Evolutionary conservation across 2,113 vertebrate species (phyloP).

Genomic region (Phrynocephalus versicolor): DNA sequence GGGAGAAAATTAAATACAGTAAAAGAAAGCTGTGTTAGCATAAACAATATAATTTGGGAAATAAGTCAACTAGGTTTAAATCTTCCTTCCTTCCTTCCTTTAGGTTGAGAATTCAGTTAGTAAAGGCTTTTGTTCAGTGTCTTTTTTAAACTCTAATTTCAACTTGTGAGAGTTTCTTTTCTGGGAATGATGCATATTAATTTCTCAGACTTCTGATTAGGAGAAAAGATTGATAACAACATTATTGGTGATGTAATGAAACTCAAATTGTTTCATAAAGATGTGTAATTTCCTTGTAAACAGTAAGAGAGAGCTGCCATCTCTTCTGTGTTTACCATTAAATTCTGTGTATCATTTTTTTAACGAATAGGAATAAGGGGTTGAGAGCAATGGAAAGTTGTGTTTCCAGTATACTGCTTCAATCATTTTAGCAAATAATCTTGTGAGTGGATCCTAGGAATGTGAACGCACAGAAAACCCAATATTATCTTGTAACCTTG

Average conservation of each 20-base stretch:
- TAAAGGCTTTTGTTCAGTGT: accelerated
- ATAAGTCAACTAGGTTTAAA: neutral
- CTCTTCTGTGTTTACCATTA: slow-evolving; percentile 29
- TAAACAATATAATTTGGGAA: slow-evolving; percentile 16
- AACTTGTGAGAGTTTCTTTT: slow-evolving; percentile 3
- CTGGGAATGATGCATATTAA: slow-evolving; percentile 12
- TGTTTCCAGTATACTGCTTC: neutral
- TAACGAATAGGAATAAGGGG: slow-evolving; percentile 15
- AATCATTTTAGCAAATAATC: slow-evolving; percentile 27
- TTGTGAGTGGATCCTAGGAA: neutral
- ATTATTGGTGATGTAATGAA: slow-evolving; percentile 62
- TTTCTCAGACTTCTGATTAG: slow-evolving; percentile 52
- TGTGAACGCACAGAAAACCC: neutral
- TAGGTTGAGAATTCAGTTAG: neutral
- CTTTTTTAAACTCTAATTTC: slow-evolving; percentile 29
- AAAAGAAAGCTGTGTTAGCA: slow-evolving; percentile 35
- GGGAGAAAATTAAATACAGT: neutral
- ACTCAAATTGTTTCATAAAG: slow-evolving; percentile 53
- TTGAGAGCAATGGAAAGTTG: slow-evolving; percentile 47
- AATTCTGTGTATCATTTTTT: neutral
- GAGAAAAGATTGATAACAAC: slow-evolving; percentile 53
- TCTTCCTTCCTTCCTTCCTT: neutral
- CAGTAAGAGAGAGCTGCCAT: neutral
- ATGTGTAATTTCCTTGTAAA: slow-evolving; percentile 26
- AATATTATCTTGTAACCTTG: slow-evolving; percentile 4